phyloP scores from a whole-genome alignment of 2,888 invertebrate species.

The Dyspetes luteomarginatus region DNA sequence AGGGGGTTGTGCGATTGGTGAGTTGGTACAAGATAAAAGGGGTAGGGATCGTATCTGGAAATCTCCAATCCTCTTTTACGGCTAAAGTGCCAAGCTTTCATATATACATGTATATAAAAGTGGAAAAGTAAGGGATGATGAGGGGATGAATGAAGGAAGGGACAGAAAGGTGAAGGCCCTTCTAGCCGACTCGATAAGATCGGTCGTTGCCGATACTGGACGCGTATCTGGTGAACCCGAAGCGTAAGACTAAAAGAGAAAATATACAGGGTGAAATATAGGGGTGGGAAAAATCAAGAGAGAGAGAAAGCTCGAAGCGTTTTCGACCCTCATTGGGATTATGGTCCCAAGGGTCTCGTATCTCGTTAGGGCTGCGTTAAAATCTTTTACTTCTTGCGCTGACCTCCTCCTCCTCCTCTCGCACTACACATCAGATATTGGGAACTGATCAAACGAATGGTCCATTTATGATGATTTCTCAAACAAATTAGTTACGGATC shows the following conservation, averaged over 20 bases:
- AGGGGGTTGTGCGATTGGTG: not conserved
- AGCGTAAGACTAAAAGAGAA: not conserved
- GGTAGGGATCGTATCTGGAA: slow-evolving; percentile 24
- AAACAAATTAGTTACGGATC: not conserved
- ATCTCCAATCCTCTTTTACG: slow-evolving; percentile 39
- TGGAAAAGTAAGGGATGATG: slow-evolving; percentile 2
- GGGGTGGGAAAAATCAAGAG: slow-evolving; percentile 3
- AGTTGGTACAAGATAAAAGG: slow-evolving; percentile 20
- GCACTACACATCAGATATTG: not conserved
- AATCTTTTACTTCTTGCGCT: slow-evolving; percentile 36
- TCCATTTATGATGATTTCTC: not conserved
- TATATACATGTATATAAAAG: not conserved
- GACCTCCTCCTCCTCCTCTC: not conserved
- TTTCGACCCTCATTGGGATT: slow-evolving; percentile 44
- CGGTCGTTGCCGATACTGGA: slow-evolving; percentile 42
- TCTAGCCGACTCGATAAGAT: slow-evolving; percentile 19
- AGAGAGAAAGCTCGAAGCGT: slow-evolving; percentile 39
- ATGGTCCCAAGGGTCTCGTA: slow-evolving; percentile 56
- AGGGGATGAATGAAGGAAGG: slow-evolving; percentile 25
- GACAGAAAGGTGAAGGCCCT: slow-evolving; percentile 3
- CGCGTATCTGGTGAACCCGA: not conserved
- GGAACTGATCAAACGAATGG: not conserved
- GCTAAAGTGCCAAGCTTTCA: slow-evolving; percentile 2
- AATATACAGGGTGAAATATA: not conserved
- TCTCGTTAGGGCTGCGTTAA: slow-evolving; percentile 57